A percentile compares a stretch with the other conserved stretches of the same genome.
Conservation (phyloP, 2,888 invertebrate species). For the Lissonota sp. region DNA sequence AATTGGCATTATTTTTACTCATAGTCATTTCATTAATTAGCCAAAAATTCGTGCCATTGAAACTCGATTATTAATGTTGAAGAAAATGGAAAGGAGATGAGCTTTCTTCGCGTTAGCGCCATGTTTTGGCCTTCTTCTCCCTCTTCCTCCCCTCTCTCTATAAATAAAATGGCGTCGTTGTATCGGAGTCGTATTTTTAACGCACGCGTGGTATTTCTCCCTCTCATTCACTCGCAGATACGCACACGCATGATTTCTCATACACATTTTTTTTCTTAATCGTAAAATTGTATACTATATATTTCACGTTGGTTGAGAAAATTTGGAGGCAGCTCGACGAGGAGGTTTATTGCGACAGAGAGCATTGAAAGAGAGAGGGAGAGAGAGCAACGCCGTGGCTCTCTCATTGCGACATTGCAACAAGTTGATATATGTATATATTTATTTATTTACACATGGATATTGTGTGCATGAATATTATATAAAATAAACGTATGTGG, state of each 20-base stretch:
- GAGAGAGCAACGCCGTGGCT: constrained; percentile 50
- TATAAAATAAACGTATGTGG: constrained; percentile 1
- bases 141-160: constrained; percentile 62
- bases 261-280: constrained; percentile 21
- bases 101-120: constrained; percentile 72
- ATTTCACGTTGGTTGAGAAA: not conserved
- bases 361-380: constrained; percentile 29
- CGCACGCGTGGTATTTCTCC: constrained; percentile 7
- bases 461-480: not conserved
- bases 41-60: not conserved
- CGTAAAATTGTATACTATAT: too few relatives aligned
- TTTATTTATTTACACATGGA: constrained; percentile 2
- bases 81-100: constrained; percentile 62
- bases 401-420: constrained; percentile 62
- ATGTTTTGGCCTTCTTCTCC: constrained; percentile 72
- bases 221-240: constrained; percentile 29
- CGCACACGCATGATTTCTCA: constrained; percentile 35
- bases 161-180: constrained; percentile 62
- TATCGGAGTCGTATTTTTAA: constrained; percentile 39
- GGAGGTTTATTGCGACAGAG: constrained; percentile 60
- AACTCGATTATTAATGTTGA: constrained; percentile 43
- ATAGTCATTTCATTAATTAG: not conserved
- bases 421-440: constrained; percentile 12
- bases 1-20: not conserved
- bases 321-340: constrained; percentile 41